These are phyloP conservation scores for Penaeus japonicus DNA, from an alignment of 1,140 invertebrate genomes.

Conservation along the genomic window DNA sequence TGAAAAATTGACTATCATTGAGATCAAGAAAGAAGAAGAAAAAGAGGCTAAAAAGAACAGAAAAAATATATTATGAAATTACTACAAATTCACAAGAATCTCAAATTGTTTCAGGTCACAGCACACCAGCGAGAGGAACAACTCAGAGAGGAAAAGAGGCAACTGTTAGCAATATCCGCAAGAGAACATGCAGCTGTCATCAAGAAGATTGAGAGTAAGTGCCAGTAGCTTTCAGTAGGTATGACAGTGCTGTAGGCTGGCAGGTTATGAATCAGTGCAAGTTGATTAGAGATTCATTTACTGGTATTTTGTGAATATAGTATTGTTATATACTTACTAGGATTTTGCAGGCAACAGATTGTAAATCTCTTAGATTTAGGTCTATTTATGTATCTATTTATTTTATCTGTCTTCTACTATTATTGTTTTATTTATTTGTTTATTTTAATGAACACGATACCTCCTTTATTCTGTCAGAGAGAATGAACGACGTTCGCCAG, in stretches of 20 bases:
- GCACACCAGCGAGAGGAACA: conserved; percentile 14
- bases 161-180: not conserved
- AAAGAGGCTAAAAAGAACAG: too few species aligned
- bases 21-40: not conserved
- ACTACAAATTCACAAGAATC: too few species aligned
- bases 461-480: not conserved
- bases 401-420: too few species aligned
- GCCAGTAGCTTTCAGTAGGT: too few species aligned
- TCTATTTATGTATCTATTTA: too few species aligned
- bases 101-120: not conserved
- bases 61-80: too few species aligned
- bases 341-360: too few species aligned
- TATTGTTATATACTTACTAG: too few species aligned
- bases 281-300: not conserved
- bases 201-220: conserved; percentile 25
- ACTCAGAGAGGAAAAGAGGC: conserved; percentile 6
- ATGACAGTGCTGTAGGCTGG: too few species aligned
- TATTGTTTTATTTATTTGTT: too few species aligned
- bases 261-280: not conserved
- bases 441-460: too few species aligned
- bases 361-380: too few species aligned
- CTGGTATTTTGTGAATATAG: not conserved
- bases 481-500: conserved; percentile 19
- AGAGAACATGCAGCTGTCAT: conserved; percentile 8
- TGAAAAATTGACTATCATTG: not conserved